Base-by-base conservation (phyloP, 2,888 invertebrate species). In the Mythimna vitellina region DNA sequence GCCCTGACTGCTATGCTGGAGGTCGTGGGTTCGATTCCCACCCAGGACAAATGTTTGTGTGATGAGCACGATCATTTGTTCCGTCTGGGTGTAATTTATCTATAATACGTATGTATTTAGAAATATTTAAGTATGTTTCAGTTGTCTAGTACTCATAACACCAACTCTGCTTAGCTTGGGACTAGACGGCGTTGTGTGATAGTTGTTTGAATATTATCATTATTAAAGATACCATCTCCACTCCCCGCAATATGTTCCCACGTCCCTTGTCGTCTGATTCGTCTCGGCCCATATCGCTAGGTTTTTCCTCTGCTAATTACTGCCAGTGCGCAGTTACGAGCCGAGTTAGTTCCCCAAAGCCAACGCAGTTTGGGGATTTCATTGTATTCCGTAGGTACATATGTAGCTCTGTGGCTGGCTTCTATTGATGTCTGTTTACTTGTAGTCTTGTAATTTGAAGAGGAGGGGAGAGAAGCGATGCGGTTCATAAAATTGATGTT, bases 231-330 rank as follows among this genome's bases (percentile, higher is more conserved):
- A 54, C 68, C 76, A 32, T 10, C 56, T 74, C 69, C 17, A 66
- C 17, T 42, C 25, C 22, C 0, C 22, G 17, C 32, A 58, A 14
- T 4, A 14, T 14, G 1, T 80, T 84, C 74, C 6, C 22, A 29
- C 1, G 60, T 88, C 84, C 7, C 0, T 2, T n/a, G 62, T 42
- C 58, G 73, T 73, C 80, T 84, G 90, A 92, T 92, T 91, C 92
- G 93, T 93, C 92, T 88, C 93, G 92, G 90, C 89, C 92, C 93
- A 93, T 93, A 92, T 92, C 92, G 92, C 89, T 87, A 86, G 89
- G 91, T 93, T 92, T 91, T 93, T 92, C 92, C 91, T 81, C 80
- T 78, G 89, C 93, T 94, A 93, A 94, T 94, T 94, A 92, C 93
- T 83, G 79, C 80, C 83, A 79, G 80, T 82, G 88, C 81, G 83